Conservation (phyloP, 2,797 vertebrate species). For the Brachymystax lenok region DNA sequence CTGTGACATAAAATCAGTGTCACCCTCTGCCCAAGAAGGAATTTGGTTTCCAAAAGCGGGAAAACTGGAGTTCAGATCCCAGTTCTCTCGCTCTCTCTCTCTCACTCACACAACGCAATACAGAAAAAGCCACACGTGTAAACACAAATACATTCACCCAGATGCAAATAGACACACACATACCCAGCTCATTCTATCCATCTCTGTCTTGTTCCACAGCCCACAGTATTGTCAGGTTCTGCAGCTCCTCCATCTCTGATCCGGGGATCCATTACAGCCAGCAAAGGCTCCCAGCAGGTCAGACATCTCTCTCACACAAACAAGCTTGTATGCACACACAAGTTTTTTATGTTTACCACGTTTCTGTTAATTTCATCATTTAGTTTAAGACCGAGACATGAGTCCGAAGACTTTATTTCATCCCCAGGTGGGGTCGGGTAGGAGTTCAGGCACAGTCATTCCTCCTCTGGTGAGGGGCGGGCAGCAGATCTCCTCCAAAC, state of each 20-base stretch:
- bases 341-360: background rate
- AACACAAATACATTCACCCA: no score
- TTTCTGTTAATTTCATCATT: no score
- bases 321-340: background rate
- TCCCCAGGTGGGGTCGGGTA: slow-evolving; percentile 79
- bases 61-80: no score
- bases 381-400: background rate
- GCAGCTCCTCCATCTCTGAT: slow-evolving; percentile 88
- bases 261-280: slow-evolving; percentile 80
- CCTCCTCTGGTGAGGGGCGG: slow-evolving; percentile 92
- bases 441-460: slow-evolving; percentile 84
- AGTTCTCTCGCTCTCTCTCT: no score
- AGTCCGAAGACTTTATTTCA: slow-evolving; percentile 7
- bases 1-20: no score
- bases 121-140: no score
- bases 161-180: background rate
- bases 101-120: no score
- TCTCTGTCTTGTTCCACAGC: slow-evolving; percentile 57
- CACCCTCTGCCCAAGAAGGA: no score
- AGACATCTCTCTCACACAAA: slow-evolving; percentile 43
- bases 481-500: slow-evolving; percentile 84
- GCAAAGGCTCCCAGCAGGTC: slow-evolving; percentile 88
- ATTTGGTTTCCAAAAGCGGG: no score
- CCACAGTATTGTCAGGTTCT: slow-evolving; percentile 76
- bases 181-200: slow-evolving; percentile 1